Evolutionary conservation across 2,888 invertebrate genomes (phyloP).

Genomic region (Noctua janthina): DNA sequence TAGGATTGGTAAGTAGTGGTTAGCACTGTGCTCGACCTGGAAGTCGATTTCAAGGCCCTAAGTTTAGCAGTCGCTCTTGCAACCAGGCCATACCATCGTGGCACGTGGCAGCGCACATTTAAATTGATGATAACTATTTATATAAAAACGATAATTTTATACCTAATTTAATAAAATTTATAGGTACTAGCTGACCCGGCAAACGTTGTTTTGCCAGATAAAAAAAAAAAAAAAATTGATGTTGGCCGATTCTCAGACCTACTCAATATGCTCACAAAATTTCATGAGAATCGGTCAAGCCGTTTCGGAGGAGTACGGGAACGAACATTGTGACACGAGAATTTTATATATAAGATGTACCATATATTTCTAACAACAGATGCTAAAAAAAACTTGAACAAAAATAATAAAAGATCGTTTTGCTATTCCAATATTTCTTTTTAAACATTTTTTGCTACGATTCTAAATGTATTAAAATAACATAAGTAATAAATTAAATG

Average conservation of each 20-base stretch:
- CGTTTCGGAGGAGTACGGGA: no score
- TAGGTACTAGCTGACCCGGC: no score
- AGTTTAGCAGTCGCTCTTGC: neutral
- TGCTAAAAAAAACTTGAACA: slow-evolving; percentile 18
- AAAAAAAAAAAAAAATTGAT: no score
- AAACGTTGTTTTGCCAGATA: no score
- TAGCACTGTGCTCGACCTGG: neutral
- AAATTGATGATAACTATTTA: neutral
- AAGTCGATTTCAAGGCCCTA: neutral
- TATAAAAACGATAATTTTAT: neutral
- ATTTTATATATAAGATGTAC: no score
- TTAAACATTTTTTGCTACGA: slow-evolving; percentile 48
- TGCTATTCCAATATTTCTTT: slow-evolving; percentile 31
- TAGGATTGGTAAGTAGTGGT: neutral
- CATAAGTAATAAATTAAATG: slow-evolving; percentile 58
- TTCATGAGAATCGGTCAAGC: no score
- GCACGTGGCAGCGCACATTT: neutral
- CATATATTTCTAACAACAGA: slow-evolving; percentile 2
- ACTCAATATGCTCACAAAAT: no score
- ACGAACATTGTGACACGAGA: no score
- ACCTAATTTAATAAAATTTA: neutral
- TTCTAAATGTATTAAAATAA: slow-evolving; percentile 53
- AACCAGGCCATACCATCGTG: no score
- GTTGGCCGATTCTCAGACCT: no score
- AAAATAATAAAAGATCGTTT: slow-evolving; percentile 20